These are phyloP conservation scores for Phytoseiulus persimilis DNA, from an alignment of 2,888 invertebrate species.

Conservation along the genomic window DNA sequence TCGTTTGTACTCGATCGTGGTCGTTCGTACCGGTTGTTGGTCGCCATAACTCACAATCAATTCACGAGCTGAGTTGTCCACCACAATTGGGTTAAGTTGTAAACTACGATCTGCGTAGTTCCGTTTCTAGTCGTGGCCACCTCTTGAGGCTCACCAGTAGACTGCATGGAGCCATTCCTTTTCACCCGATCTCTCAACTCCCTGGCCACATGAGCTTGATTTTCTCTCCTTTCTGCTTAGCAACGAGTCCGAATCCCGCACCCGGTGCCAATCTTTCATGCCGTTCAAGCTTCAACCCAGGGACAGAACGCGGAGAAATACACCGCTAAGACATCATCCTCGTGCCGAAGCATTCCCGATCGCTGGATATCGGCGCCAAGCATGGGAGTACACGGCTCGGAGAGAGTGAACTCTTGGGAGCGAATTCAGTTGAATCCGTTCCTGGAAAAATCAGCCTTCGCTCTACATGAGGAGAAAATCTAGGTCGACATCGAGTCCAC, in stretches of 20 bases:
- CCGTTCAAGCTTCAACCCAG: too few relatives aligned
- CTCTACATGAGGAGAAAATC: background rate
- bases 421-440: background rate
- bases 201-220: too few relatives aligned
- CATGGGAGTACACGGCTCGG: background rate
- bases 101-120: background rate
- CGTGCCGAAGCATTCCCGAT: too few relatives aligned
- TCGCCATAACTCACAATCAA: slow-evolving; percentile 5
- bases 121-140: background rate
- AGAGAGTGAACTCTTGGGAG: background rate
- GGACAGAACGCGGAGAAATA: too few relatives aligned
- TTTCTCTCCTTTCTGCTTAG: too few relatives aligned
- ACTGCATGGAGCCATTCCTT: background rate
- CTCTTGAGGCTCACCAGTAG: background rate
- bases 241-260: too few relatives aligned
- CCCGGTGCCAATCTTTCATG: too few relatives aligned
- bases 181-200: background rate
- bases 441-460: background rate
- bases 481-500: background rate
- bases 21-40: background rate
- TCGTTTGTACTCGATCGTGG: background rate
- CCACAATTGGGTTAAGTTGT: background rate
- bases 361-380: background rate
- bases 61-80: background rate
- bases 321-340: too few relatives aligned